Base-by-base conservation (phyloP, 1,140 invertebrate genomes). In the Temnothorax curvispinosus region DNA sequence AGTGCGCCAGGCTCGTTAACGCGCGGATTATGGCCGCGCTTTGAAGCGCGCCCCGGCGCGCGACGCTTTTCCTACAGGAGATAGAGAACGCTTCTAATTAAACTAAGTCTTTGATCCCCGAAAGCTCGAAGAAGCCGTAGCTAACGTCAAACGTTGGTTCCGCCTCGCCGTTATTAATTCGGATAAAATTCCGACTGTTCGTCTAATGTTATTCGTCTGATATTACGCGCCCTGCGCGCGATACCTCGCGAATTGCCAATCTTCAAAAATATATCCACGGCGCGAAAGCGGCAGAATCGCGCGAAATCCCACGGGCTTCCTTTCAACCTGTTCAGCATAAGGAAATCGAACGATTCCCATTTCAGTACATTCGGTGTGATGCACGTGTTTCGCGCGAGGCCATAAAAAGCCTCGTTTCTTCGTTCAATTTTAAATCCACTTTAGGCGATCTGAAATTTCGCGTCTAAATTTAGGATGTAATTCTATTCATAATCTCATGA, bases 1-100 rank as follows among this genome's bases (percentile, higher is more conserved):
- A 82, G 80, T 82, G 27, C 67, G 27, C 67, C 80, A n/a, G 67
- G 27, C 80, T 82, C 80, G 80, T 82, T 82, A 82, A 82, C 80
- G 80, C 67, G 41, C 52, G 67, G 80, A 82, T 82, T 74, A 82
- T 74, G 54, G 67, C 80, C 54, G 80, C 41, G 52, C 67, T 74
- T 82, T 82, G 80, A 82, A 74, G 54, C 67, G 18, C 27, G 6
- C 9, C 38, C 27, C 27, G 27, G 1, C 27, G 27, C 27, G 27
- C 27, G 21, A 18, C 64, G 65, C 78, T 72, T 82, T 72, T 58
- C 78, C 65, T 32, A 9, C 67, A 60, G 67, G 3, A 41, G 35
- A 65, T 41, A 41, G 64, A 41, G 38, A 47, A 38, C 65, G 67
- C 67, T 82, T 82, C 80, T 74, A 82, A 82, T 82, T 82, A 82